Conservation (phyloP, 1,140 invertebrate species). For the Chlorops oryzae region DNA sequence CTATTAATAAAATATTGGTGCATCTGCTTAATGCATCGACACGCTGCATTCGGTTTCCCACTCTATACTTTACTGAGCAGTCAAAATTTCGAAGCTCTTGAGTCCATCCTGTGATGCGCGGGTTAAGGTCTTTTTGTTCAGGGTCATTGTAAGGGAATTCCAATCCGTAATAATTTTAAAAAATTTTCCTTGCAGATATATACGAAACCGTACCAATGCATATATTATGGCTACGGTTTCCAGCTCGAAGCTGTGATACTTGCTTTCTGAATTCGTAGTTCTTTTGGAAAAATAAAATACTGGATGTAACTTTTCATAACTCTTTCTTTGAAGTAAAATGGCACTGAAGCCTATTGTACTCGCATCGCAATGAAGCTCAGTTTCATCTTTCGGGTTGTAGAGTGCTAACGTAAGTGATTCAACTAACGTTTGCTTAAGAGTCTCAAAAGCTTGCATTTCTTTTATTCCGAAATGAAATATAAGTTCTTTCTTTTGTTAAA, state of each 20-base stretch:
- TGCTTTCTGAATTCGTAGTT: slow-evolving; percentile 40
- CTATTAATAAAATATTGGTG: slow-evolving; percentile 5
- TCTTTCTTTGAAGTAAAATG: slow-evolving; percentile 22
- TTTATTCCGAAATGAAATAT: slow-evolving; percentile 23
- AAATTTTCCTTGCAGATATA: slow-evolving; percentile 42
- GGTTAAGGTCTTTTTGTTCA: slow-evolving; percentile 24
- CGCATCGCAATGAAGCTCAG: slow-evolving; percentile 26
- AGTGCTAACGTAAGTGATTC: too few species aligned
- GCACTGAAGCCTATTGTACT: slow-evolving; percentile 18
- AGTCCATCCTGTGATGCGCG: slow-evolving; percentile 23
- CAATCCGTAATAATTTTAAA: slow-evolving; percentile 41
- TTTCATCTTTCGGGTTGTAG: too few species aligned
- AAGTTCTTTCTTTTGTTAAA: slow-evolving; percentile 25
- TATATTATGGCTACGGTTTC: slow-evolving; percentile 48
- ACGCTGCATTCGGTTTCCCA: not conserved
- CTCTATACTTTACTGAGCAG: not conserved
- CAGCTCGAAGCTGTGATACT: slow-evolving; percentile 46
- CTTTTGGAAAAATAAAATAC: slow-evolving; percentile 21
- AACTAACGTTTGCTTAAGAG: too few species aligned
- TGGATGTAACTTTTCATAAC: slow-evolving; percentile 8
- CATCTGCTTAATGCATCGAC: slow-evolving; percentile 2
- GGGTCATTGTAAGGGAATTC: slow-evolving; percentile 24
- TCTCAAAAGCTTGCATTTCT: too few species aligned
- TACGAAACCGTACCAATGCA: slow-evolving; percentile 25
- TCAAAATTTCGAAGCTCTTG: not conserved